Base-by-base conservation (phyloP, 2,888 invertebrate species). In the Priocnemis perturbator region DNA sequence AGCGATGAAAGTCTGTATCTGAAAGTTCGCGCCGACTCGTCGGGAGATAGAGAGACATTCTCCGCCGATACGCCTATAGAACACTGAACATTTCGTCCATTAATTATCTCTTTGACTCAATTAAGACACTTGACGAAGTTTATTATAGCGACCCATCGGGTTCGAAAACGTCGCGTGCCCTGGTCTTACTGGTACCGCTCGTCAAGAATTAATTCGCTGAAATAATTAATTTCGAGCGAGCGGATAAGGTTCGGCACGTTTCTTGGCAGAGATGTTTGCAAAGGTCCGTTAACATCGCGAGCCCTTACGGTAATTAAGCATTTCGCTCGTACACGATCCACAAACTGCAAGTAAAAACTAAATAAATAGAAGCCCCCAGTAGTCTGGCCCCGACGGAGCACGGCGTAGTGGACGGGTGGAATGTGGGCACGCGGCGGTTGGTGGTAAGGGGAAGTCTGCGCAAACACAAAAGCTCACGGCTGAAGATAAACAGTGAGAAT, bases 381-480 rank as follows among this genome's bases (percentile, higher is more conserved):
- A 37, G 21, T 48, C 53, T 57, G 59, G 64, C 20, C 56, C 57
- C 60, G 63, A 45, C 48, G 61, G 71, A 60, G 64, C 59, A 58
- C 59, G 67, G 48, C 60, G 47, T 61, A 66, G 37, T 65, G 67
- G 67, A 76, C 72, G 67, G 56, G 56, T 20, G 44, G 57, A 61
- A 70, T 65, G 67, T 65, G 69, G 67, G 64, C 64, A 67, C 62
- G 69, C 64, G 67, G 66, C 60, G 64, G 65, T 60, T 63, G 56
- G 57, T 60, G 67, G 65, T 47, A 69, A 60, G 57, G 60, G 64
- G 61, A 56, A 64, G 69, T 76, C 76, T 78, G 80, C 74, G 76
- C 81, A 85, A 85, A 83, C 83, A 83, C 77, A 84, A 81, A 83
- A 83, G 85, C 83, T 85, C 81, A 79, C 82, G 73, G 77, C 80